phyloP scores from a whole-genome alignment of 2,113 vertebrate genomes.

The Meleagris gallopavo region DNA sequence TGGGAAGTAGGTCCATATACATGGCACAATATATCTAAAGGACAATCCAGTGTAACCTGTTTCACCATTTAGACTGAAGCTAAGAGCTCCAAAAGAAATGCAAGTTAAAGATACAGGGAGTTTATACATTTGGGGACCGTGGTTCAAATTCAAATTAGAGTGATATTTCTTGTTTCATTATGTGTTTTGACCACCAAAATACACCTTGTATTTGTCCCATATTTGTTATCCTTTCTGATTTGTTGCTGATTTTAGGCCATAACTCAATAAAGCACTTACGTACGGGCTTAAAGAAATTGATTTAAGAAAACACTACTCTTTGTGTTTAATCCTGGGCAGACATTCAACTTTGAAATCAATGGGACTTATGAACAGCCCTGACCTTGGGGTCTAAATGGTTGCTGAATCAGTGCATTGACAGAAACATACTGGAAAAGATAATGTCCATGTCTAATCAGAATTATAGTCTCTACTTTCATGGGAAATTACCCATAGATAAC shows the following conservation, averaged over 20 bases:
- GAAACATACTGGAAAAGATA: slow-evolving; percentile 48
- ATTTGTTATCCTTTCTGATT: slow-evolving; percentile 3
- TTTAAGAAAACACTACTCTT: slow-evolving; percentile 46
- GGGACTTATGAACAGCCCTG: slow-evolving; percentile 28
- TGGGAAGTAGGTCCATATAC: not conserved
- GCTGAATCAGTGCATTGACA: slow-evolving; percentile 57
- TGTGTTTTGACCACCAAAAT: not conserved
- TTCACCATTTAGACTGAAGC: not conserved
- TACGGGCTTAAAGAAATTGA: slow-evolving; percentile 40
- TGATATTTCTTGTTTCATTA: not conserved
- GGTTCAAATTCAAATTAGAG: not conserved
- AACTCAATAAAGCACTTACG: slow-evolving; percentile 47
- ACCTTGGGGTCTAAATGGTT: slow-evolving; percentile 56
- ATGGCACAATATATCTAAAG: not conserved
- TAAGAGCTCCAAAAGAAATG: not conserved
- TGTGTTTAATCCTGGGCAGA: slow-evolving; percentile 40
- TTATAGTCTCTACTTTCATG: slow-evolving; percentile 32
- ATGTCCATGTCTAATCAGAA: slow-evolving; percentile 51
- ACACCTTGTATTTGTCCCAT: not conserved
- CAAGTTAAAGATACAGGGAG: not conserved
- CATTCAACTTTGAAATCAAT: slow-evolving; percentile 39
- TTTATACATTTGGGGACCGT: not conserved
- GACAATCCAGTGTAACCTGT: not conserved
- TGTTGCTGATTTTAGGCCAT: slow-evolving; percentile 7
- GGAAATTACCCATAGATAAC: slow-evolving; percentile 48